Percentiles rank a stretch among this genome's conserved stretches.
phyloP scores from a whole-genome alignment of 2,797 vertebrate species.

The Aselliscus stoliczkanus region DNA sequence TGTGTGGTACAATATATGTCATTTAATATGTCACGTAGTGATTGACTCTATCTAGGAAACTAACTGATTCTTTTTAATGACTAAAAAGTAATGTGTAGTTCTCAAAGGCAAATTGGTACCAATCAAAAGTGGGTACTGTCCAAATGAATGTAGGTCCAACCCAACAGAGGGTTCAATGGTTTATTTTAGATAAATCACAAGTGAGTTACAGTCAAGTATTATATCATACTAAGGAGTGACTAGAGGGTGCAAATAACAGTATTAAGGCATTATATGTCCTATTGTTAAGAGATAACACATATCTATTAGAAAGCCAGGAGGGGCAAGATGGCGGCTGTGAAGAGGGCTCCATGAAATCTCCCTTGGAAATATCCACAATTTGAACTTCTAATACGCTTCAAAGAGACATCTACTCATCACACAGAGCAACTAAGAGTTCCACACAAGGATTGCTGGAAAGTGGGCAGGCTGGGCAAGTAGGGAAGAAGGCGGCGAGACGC shows the following conservation, averaged over 20 bases:
- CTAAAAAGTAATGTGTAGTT: neutral
- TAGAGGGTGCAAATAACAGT: neutral
- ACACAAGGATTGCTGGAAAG: no score
- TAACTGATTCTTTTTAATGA: neutral
- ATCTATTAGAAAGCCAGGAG: neutral
- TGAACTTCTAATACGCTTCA: no score
- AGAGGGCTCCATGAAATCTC: no score
- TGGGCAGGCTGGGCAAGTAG: no score
- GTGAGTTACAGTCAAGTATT: neutral
- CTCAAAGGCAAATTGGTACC: neutral
- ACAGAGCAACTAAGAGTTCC: no score
- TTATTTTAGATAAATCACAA: neutral
- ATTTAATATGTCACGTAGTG: neutral
- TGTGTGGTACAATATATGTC: neutral
- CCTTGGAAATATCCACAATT: no score
- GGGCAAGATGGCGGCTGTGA: no score
- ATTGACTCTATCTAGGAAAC: neutral
- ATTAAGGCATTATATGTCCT: neutral
- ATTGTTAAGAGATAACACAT: neutral
- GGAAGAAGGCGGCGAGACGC: no score
- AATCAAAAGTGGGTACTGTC: neutral
- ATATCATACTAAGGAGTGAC: neutral
- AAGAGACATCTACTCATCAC: no score
- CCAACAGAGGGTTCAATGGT: neutral
- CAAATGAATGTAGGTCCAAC: neutral